These are phyloP conservation scores for Nycticebus coucang DNA, from an alignment of 2,113 vertebrate species.

Conservation along the genomic window DNA sequence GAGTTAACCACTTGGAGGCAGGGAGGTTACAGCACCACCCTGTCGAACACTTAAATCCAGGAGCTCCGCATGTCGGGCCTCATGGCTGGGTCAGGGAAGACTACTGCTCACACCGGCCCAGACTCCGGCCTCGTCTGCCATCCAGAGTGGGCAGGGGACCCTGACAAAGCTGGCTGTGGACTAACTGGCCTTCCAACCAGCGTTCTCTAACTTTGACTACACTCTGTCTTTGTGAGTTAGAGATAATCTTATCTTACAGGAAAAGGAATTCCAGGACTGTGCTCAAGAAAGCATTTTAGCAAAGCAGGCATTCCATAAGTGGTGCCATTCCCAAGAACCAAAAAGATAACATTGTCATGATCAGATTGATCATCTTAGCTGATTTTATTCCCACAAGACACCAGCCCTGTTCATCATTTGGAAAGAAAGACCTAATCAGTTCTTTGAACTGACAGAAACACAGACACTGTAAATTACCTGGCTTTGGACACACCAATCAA, in stretches of 20 bases:
- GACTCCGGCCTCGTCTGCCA: background rate
- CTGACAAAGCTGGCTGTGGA: too few species aligned
- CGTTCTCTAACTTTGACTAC: background rate
- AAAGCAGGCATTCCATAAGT: background rate
- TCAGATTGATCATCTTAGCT: background rate
- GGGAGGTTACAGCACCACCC: background rate
- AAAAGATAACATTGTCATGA: background rate
- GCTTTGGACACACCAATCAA: background rate
- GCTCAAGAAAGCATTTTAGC: background rate
- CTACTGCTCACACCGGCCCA: background rate
- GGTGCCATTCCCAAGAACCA: background rate
- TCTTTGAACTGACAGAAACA: background rate
- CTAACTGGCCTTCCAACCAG: rapidly evolving
- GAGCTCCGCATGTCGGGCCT: background rate
- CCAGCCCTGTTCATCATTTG: background rate
- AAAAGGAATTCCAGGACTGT: background rate
- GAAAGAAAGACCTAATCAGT: background rate
- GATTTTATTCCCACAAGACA: background rate
- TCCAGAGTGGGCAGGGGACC: background rate
- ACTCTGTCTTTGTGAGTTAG: background rate
- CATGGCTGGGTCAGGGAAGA: background rate
- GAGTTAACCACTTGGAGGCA: background rate
- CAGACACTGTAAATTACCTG: background rate
- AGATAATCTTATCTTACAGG: background rate
- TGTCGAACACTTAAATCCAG: background rate